These are phyloP conservation scores for Otus sunia DNA, from an alignment of 2,113 vertebrate species.

Conservation along the genomic window DNA sequence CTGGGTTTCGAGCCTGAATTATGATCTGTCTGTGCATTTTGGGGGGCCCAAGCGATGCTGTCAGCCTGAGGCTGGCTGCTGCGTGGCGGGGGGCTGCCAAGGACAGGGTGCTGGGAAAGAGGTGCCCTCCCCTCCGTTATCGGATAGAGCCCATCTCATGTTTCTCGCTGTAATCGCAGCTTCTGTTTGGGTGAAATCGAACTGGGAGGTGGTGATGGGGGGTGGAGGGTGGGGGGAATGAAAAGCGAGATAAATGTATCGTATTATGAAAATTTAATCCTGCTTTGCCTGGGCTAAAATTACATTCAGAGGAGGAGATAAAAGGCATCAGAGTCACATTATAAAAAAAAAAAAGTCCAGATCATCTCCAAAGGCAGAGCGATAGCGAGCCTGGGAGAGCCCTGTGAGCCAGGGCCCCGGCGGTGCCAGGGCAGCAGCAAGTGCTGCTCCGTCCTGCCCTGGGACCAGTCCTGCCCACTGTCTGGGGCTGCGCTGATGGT, in stretches of 20 bases:
- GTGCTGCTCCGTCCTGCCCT: not conserved
- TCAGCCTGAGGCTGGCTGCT: not conserved
- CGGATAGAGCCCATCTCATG: not conserved
- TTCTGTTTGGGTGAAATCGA: slow-evolving; percentile 38
- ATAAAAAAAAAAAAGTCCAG: not conserved
- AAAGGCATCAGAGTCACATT: slow-evolving; percentile 52
- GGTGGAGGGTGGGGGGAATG: not conserved
- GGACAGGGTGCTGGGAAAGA: not conserved
- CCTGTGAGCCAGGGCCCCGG: not conserved
- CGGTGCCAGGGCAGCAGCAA: not conserved
- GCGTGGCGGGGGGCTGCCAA: not conserved
- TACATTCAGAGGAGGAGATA: slow-evolving; percentile 62
- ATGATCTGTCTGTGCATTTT: not conserved
- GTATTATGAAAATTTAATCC: slow-evolving; percentile 72
- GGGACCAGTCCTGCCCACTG: not conserved
- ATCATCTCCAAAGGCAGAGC: slow-evolving; percentile 27
- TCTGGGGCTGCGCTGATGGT: not conserved
- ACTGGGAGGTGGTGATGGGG: not conserved
- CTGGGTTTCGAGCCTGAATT: not conserved
- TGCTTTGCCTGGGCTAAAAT: slow-evolving; percentile 70
- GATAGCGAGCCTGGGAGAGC: not conserved
- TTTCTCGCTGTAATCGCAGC: slow-evolving; percentile 10
- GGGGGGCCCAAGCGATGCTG: not conserved
- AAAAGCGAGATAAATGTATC: slow-evolving; percentile 68
- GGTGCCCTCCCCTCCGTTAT: not conserved